These are phyloP conservation scores for Callopanchax toddi DNA, from an alignment of 2,113 vertebrate genomes.

Conservation along the genomic window DNA sequence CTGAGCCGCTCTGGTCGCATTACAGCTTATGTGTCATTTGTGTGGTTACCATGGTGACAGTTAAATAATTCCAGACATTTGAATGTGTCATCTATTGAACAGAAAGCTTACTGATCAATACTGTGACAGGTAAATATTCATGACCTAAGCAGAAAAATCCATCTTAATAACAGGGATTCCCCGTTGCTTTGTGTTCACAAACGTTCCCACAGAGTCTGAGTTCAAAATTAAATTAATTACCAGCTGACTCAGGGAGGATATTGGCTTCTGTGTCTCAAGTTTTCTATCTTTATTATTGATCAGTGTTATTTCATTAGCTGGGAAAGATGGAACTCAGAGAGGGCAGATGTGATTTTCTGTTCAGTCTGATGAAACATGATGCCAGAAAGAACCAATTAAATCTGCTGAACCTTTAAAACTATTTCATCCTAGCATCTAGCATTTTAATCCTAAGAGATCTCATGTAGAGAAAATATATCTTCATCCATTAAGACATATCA, in stretches of 20 bases:
- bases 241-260: conserved; percentile 11
- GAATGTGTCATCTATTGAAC: neutral
- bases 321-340: conserved; percentile 3
- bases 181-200: neutral
- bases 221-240: conserved; percentile 31
- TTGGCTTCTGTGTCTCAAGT: conserved; percentile 18
- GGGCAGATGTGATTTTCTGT: neutral
- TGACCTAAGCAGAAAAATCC: neutral
- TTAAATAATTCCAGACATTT: neutral
- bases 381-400: conserved; percentile 8
- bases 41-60: neutral
- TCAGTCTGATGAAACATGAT: conserved; percentile 16
- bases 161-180: neutral
- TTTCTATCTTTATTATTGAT: conserved; percentile 33
- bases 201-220: conserved; percentile 7
- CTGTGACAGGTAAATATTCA: neutral
- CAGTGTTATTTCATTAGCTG: neutral
- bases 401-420: neutral
- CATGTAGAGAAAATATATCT: no score
- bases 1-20: neutral
- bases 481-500: neutral
- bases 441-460: neutral
- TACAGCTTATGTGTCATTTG: neutral
- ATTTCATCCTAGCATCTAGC: neutral
- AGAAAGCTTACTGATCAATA: conserved; percentile 2